Base-by-base conservation (phyloP, 1,140 invertebrate genomes). In the Lethocerus indicus region DNA sequence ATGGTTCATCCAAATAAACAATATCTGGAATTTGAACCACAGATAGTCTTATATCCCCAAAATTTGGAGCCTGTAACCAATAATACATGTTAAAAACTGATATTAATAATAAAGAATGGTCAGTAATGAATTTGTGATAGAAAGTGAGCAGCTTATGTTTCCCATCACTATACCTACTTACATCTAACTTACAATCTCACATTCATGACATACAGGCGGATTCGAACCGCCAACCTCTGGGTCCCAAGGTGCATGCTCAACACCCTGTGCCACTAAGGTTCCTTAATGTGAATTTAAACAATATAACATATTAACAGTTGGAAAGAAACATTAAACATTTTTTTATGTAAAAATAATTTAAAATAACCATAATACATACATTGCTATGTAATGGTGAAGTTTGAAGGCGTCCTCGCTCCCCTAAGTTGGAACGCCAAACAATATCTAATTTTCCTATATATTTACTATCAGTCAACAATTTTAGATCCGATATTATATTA, bases 401-500 rank as follows among this genome's bases (percentile, higher is more conserved):
- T 71, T 97, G 93, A 45, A 98, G 69, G 54, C 91, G 73, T 26
- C 93, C 94, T 61, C 85, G 79, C 67, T 97, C 93, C 7, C 93
- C 94, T 53, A 96, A 76, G 68, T 90, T 88, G 35, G 88, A 91
- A 60, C 90, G 76, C 95, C 95, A 98, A 4, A 93, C 83, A 62
- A 98, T 97, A 67, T 98, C 93, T 20, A 97, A 67, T 68, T 97
- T 97, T 1, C 93, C 93, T 59, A 96, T 91, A 65, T 86, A 89
- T 35, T 83, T 92, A 1, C 87, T 78, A 54, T 81, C 80, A 57
- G 80, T 79, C 45, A 91, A 66, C 43, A 80, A 69, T 59, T 84
- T 83, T 5, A 76, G 71, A 67, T 90, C 80, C 37, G 72, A 74
- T 13, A 78, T 71, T 48, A 83, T 72, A 62, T 78, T 80, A 41